These are phyloP conservation scores for Streptopelia turtur DNA, from an alignment of 2,797 vertebrate species.

Conservation along the genomic window DNA sequence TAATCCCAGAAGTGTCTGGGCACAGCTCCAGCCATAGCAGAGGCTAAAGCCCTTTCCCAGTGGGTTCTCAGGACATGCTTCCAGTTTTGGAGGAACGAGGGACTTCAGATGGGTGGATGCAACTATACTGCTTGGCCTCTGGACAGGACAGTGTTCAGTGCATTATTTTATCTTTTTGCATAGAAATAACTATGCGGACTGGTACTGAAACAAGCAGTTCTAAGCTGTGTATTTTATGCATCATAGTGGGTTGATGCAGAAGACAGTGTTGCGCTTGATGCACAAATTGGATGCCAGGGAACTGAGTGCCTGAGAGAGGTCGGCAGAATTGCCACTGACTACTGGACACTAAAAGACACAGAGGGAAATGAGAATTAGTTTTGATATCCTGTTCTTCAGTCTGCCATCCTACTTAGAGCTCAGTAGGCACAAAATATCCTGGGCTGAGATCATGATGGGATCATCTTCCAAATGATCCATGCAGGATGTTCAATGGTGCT, in stretches of 20 bases:
- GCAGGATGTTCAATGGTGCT: neutral
- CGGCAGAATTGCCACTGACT: neutral
- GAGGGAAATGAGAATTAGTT: neutral
- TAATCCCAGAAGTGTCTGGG: neutral
- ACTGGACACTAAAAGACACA: neutral
- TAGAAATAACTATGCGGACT: neutral
- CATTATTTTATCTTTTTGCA: neutral
- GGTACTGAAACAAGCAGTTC: neutral
- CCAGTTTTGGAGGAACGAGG: neutral
- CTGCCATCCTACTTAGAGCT: neutral
- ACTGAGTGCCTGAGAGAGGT: neutral
- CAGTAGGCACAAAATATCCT: neutral
- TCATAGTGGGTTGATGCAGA: neutral
- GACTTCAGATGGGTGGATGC: neutral
- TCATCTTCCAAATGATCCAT: neutral
- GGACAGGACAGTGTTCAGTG: neutral
- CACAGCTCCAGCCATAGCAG: neutral
- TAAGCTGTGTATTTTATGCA: neutral
- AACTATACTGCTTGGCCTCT: neutral
- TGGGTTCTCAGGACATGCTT: neutral
- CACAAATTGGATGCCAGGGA: rapidly evolving
- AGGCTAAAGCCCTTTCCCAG: neutral
- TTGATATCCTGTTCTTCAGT: neutral
- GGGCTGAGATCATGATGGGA: neutral
- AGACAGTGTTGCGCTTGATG: neutral